Conservation (phyloP, 2,113 vertebrate genomes). For the Chlorodrepanis virens region DNA sequence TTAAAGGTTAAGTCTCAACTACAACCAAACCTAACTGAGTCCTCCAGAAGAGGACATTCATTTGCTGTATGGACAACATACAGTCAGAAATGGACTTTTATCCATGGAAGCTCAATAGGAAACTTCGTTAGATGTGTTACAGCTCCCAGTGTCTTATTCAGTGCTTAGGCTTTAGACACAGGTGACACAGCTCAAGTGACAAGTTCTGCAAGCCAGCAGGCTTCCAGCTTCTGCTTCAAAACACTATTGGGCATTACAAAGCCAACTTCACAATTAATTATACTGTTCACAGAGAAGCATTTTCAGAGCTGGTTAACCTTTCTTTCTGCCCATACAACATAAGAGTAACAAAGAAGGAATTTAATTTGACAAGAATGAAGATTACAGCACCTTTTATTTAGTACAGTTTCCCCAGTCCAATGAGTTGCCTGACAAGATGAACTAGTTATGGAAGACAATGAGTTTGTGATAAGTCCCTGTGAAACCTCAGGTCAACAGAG, state of each 20-base stretch:
- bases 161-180: neutral
- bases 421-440: slow-evolving; percentile 52
- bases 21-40: neutral
- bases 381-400: slow-evolving; percentile 70
- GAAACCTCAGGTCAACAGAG: slow-evolving; percentile 24
- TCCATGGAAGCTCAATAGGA: neutral
- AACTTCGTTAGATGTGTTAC: neutral
- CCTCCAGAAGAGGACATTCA: neutral
- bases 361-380: slow-evolving; percentile 49
- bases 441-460: slow-evolving; percentile 57
- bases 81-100: neutral
- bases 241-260: neutral
- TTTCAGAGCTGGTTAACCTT: neutral
- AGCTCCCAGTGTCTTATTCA: neutral
- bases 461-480: neutral
- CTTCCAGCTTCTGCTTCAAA: neutral
- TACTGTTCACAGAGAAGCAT: neutral
- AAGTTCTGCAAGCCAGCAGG: neutral
- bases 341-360: slow-evolving; percentile 16
- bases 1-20: neutral
- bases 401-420: slow-evolving; percentile 26
- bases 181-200: neutral
- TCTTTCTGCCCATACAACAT: neutral
- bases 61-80: neutral
- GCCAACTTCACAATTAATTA: neutral